Evolutionary conservation across 2,113 vertebrate species (phyloP), one percentile per base, ranked within the genome.

Genomic region (Lichenostomus cassidix): DNA sequence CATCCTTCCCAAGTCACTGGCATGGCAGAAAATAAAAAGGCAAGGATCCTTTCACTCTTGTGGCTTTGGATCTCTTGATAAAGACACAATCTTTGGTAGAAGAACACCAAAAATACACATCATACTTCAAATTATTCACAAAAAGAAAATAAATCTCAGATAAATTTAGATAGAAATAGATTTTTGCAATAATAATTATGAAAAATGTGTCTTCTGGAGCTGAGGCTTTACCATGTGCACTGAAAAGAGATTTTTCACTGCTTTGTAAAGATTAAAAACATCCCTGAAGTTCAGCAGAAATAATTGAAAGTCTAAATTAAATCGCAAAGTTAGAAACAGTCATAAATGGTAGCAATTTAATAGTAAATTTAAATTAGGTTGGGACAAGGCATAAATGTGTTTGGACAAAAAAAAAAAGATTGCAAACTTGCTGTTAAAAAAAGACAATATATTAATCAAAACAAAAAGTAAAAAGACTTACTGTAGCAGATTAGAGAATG

Each of bases 321-420:
- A 77, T 28, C 29, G 2, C 29, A 77, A 28, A 92, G 7, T 29
- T 93, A 84, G 77, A 90, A 95, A 95, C 49, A 55, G 18, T 47
- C 41, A 86, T 25, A 55, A 89, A 89, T 1, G 9, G n/a, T 37
- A 65, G 10, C 1, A 64, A 56, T 90, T 92, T 92, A 63, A 84
- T 21, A 77, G 10, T 60, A 94, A 95, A 93, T 93, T 92, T 71
- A 95, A 94, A 93, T 81, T 91, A 68, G 56, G 11, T 29, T 92
- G 68, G 39, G 28, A 69, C 5, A 89, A 97, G 79, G 70, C 20
- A 73, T 77, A 93, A 95, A 83, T 37, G 24, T 55, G 37, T 58
- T 94, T 91, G 10, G 13, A 70, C 64, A 22, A 29, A 31, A 77
- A 64, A 77, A 64, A 63, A 91, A 44, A 15, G 0, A 31, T 8